Percentiles rank a stretch among this genome's conserved stretches.
These are phyloP conservation scores for Chymomyza amoena DNA, from an alignment of 2,888 invertebrate genomes.

Conservation along the genomic window DNA sequence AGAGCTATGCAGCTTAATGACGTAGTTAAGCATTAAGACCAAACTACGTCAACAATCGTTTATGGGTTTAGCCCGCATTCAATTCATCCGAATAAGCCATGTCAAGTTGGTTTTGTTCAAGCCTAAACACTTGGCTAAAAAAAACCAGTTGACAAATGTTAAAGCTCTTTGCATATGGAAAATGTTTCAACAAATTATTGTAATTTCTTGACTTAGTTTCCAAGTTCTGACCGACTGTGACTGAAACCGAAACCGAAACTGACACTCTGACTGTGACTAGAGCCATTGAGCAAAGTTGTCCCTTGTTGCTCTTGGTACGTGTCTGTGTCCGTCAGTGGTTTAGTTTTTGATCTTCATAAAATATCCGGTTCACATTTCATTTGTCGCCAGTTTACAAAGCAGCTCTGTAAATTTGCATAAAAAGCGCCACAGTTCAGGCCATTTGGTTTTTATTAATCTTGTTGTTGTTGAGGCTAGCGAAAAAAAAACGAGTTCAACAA, in stretches of 20 bases:
- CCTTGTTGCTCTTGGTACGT: neutral
- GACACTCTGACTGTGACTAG: neutral
- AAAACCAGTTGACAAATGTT: neutral
- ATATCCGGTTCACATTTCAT: neutral
- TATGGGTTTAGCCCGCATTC: neutral
- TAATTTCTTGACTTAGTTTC: neutral
- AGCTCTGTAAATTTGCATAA: slow-evolving; percentile 28
- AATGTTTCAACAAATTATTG: neutral
- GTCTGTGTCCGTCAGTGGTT: slow-evolving; percentile 23
- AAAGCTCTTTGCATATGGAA: neutral
- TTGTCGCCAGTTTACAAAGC: neutral
- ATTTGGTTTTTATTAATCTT: neutral
- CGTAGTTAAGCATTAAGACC: neutral
- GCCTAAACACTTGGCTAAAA: neutral
- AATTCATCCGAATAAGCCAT: neutral
- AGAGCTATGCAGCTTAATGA: neutral
- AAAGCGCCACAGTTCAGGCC: slow-evolving; percentile 5
- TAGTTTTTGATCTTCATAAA: neutral
- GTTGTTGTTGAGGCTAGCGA: neutral
- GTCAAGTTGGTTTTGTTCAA: neutral
- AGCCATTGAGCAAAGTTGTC: neutral
- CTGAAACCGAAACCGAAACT: no score
- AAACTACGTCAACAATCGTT: neutral
- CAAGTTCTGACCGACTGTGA: neutral
- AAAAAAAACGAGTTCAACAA: slow-evolving; percentile 30